These are phyloP conservation scores for Phenganax stokvisi DNA, from an alignment of 92 coral and sea anemone species.

Conservation along the genomic window DNA sequence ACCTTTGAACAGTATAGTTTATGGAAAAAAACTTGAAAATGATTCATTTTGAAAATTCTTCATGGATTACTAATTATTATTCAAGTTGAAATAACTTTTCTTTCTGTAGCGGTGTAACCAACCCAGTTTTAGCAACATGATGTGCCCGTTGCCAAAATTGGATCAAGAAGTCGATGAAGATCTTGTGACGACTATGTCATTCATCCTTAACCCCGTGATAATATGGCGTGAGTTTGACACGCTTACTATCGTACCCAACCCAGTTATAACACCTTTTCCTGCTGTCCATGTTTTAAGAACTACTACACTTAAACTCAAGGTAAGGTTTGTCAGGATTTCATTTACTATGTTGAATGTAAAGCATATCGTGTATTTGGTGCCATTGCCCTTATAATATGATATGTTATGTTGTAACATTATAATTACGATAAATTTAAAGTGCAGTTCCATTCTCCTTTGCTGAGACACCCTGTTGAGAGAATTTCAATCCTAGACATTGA, in stretches of 20 bases:
- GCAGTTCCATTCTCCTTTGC: too few relatives aligned
- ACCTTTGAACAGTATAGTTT: too few relatives aligned
- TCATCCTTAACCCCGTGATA: not conserved
- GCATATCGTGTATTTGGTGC: too few relatives aligned
- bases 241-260: slow-evolving; percentile 19
- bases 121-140: not conserved
- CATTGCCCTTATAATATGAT: too few relatives aligned
- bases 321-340: not conserved
- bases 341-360: too few relatives aligned
- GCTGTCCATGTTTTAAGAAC: not conserved
- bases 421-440: too few relatives aligned
- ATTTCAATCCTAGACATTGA: too few relatives aligned
- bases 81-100: not conserved
- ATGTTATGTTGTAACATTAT: too few relatives aligned
- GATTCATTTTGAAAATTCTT: too few relatives aligned
- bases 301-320: not conserved
- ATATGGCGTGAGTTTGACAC: slow-evolving; percentile 12
- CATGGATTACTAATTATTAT: too few relatives aligned
- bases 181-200: not conserved
- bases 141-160: slow-evolving; percentile 1
- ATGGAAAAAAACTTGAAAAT: too few relatives aligned
- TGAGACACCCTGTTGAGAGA: too few relatives aligned
- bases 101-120: slow-evolving; percentile 8
- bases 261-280: slow-evolving; percentile 9
- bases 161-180: not conserved